Base-by-base conservation (phyloP, 2,888 invertebrate species). In the Nomada hirtipes region DNA sequence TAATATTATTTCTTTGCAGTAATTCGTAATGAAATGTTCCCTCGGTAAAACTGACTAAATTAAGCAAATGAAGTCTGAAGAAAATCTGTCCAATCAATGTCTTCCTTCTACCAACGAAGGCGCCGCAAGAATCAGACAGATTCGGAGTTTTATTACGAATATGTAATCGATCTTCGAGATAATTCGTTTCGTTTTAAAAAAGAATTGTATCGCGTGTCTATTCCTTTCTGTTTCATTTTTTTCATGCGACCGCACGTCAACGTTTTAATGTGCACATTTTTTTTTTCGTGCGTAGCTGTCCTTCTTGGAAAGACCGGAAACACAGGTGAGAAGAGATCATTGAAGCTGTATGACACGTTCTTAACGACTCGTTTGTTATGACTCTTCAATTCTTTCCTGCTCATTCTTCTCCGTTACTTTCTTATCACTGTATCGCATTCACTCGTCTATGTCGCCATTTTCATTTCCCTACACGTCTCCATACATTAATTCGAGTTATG, bases 231-330 rank as follows among this genome's bases (percentile, higher is more conserved):
- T 63, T 69, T 36, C 75, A 50, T 76, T 26, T 70, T 42, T 72
- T 67, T 74, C 76, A 71, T 83, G 61, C 36, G 72, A 82, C 50
- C 69, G 60, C 77, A 83, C 68, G 52, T 74, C 73, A 79, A 68
- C 57, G 67, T 86, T 83, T 90, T 90, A 89, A 90, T 85, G 44
- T 88, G 81, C 83, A 86, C 86, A 83, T 86, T 89, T 86, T 85
- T 88, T 29, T 88, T 90, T 87, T 76, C 87, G 80, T 87, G 85
- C 89, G 70, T 90, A 93, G 93, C 93, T 91, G 94, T 93, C 87
- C 93, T 94, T 86, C 93, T 94, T 86, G 93, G 94, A 89, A 94
- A 94, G 87, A 92, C 93, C 89, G 93, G 93, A 91, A 92, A 90
- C 86, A 93, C 94, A 94, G 94, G 94, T 94, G 94, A 94, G 94